Base-by-base conservation (phyloP, 2,888 invertebrate species). In the Protodeltote pygarga region DNA sequence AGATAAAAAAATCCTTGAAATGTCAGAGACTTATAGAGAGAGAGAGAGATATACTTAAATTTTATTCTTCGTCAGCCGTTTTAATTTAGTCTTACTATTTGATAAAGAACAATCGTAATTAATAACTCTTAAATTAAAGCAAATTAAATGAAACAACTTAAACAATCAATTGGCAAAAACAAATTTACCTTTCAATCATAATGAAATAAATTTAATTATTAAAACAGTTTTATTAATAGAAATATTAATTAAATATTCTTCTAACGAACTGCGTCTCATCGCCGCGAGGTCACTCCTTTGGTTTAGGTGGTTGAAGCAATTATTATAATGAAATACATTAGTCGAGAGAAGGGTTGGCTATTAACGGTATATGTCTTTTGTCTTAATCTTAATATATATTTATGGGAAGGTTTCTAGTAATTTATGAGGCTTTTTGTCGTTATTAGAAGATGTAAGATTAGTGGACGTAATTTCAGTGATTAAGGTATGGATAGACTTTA, bases 261-360 rank as follows among this genome's bases (percentile, higher is more conserved):
- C 14, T 9, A 47, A 68, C 25, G 46, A 50, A 55, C 13, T 50
- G 34, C 10, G 24, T 28, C 28, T 55, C 44, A 34, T 45, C 34
- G 34, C 29, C 15, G 20, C 50, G 55, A 65, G 71, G 65, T 70
- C 65, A 58, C 28, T 70, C 48, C 19, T 39, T 48, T 41, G 54
- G 51, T 40, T 37, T 16, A 15, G 51, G 50, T 41, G 54, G 51
- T 40, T 37, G 16, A 15, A 53, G 72, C 65, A 75, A 80, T 82
- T 77, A 80, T 71, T 54, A 55, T 78, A 81, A 83, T 81, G 79
- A 75, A 75, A 71, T 70, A 71, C 69, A 77, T 77, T 78, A 78
- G 63, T 73, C 65, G 66, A 68, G 65, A 61, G 71, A 80, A 73
- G 76, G 79, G 80, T 78, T 73, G 61, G 45, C 40, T 58, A 57